These are phyloP conservation scores for Neoitamus cyanurus DNA, from an alignment of 2,888 invertebrate genomes.

Conservation along the genomic window DNA sequence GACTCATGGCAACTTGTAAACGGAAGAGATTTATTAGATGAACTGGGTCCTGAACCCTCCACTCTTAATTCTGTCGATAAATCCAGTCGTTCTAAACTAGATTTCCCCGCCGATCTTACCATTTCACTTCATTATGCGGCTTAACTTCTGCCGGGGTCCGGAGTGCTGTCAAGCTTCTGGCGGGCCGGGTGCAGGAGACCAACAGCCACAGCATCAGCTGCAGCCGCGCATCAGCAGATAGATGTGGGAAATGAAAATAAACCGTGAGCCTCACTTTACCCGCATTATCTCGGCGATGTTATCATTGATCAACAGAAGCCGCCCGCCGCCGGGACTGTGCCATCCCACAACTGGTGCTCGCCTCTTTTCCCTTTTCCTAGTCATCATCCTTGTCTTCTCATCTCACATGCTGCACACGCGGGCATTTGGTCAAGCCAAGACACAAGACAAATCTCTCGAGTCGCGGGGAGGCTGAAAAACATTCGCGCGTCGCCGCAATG, in stretches of 20 bases:
- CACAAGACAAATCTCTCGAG: neutral
- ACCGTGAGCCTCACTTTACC: conserved; percentile 5
- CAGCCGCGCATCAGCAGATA: neutral
- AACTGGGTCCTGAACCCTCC: conserved; percentile 9
- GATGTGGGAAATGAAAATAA: conserved; percentile 40
- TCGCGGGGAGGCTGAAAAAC: neutral
- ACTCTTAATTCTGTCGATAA: conserved; percentile 14
- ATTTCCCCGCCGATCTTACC: neutral
- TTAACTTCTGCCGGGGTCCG: neutral
- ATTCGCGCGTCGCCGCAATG: neutral
- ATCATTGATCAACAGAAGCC: neutral
- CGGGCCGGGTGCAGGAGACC: neutral
- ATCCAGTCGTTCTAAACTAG: neutral
- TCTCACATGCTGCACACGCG: neutral
- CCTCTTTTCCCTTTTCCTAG: neutral
- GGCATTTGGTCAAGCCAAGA: neutral
- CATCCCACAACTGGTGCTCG: neutral
- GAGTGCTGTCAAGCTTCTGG: neutral
- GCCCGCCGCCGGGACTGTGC: neutral
- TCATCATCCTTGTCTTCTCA: neutral
- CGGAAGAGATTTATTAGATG: conserved; percentile 33
- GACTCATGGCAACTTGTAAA: conserved; percentile 13
- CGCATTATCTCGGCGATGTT: conserved; percentile 18
- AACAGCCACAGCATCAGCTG: neutral
- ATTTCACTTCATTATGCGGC: neutral